phyloP scores from a whole-genome alignment of 2,797 vertebrate species.

The Eurystomus glaucurus region DNA sequence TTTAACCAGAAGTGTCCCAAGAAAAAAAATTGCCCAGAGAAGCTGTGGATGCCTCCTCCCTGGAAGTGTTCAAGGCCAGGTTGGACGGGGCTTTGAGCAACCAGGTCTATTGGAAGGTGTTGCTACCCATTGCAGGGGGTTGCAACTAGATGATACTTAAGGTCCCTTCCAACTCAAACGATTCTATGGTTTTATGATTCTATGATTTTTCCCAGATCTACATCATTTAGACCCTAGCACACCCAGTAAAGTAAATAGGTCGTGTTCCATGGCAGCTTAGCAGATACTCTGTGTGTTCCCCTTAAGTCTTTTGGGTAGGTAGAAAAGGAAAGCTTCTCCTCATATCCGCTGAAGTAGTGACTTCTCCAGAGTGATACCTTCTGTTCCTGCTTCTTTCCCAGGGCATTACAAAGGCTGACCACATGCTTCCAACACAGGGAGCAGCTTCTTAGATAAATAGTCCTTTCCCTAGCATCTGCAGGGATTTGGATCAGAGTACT shows the following conservation, averaged over 20 bases:
- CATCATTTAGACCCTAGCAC: neutral
- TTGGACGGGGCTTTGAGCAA: neutral
- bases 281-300: neutral
- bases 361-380: neutral
- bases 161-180: neutral
- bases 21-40: neutral
- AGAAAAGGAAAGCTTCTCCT: neutral
- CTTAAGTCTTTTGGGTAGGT: neutral
- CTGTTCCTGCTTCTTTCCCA: neutral
- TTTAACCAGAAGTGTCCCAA: neutral
- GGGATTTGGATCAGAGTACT: neutral
- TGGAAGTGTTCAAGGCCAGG: neutral
- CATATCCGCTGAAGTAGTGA: neutral
- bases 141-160: neutral
- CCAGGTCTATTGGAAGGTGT: neutral
- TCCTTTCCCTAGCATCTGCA: neutral
- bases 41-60: neutral
- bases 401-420: neutral
- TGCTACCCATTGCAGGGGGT: neutral
- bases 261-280: neutral
- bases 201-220: neutral
- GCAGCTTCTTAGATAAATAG: neutral
- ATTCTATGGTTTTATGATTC: neutral
- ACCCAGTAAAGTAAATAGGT: neutral
- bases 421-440: neutral